Evolutionary conservation across 2,888 invertebrate species (phyloP), one percentile per base, ranked within the genome.

Genomic region (Agonopterix heracliana): DNA sequence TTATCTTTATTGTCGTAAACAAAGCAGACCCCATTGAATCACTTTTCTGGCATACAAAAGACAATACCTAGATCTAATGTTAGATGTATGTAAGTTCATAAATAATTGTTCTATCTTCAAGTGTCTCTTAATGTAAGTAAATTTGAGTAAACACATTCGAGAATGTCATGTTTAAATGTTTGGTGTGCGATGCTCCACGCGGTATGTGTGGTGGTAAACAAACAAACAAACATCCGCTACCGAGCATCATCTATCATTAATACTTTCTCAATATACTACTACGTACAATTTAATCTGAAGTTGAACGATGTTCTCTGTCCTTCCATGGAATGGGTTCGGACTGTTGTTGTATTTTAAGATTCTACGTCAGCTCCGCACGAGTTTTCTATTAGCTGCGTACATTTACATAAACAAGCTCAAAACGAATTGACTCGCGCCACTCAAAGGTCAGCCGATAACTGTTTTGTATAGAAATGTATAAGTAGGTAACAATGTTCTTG

Each of bases 1-100:
- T 69, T 58, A 65, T 61, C 66, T 66, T 71, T 66, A 46, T 69
- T 64, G 66, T 70, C 66, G 61, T 74, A 63, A 64, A 60, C 59
- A 56, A 66, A 48, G 67, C 64, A 66, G 77, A 79, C 75, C 80
- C 81, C 83, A 81, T 84, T 74, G 59, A 61, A 79, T 81, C 79
- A 80, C 74, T 68, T 78, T 76, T 86, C 82, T 80, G 84, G 83
- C 84, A 88, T 86, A 83, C 83, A 84, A 89, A 89, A 88, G 89
- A 89, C 89, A 89, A 89, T 89, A 89, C 89, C 87, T 89, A 89
- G 89, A 80, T 87, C 83, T 89, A 89, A 87, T 78, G 78, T 87
- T 88, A 87, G 87, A 71, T 70, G 80, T 85, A 85, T 77, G 83
- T 86, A 85, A 85, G 82, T 79, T 81, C 83, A 81, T 85, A 77